These are phyloP conservation scores for Ptychodera flava DNA, from an alignment of 35 echinoderm and acorn worm genomes.

Conservation along the genomic window DNA sequence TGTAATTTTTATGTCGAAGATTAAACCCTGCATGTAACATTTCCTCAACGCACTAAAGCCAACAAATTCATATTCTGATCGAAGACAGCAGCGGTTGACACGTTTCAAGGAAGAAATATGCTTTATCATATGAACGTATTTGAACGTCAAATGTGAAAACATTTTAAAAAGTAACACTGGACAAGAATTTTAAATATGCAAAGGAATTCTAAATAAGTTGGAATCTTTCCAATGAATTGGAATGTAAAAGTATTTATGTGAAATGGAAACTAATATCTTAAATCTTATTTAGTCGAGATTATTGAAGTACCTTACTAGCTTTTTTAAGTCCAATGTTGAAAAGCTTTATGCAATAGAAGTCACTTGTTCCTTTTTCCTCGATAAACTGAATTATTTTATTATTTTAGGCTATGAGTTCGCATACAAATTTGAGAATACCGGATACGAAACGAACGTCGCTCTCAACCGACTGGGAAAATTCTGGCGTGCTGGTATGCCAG, in stretches of 20 bases:
- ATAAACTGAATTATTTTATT: no score
- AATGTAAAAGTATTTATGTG: background rate
- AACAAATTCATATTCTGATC: no score
- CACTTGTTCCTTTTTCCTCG: background rate
- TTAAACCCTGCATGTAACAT: no score
- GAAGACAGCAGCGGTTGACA: no score
- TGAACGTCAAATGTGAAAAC: no score
- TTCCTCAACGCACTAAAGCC: no score
- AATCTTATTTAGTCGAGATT: background rate
- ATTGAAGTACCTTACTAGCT: background rate
- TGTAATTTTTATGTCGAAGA: no score
- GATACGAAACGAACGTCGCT: conserved; percentile 62
- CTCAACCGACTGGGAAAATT: conserved; percentile 40
- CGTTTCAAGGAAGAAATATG: no score
- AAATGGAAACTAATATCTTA: background rate
- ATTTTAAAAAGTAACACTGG: no score
- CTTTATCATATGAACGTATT: no score
- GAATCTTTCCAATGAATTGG: background rate
- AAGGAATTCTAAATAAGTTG: no score
- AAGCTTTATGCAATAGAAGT: background rate
- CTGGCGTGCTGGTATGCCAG: conserved; percentile 56
- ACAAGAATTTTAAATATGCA: no score
- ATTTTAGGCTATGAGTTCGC: conserved; percentile 47
- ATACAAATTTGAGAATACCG: conserved; percentile 62
- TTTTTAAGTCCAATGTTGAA: background rate